These are phyloP conservation scores for Poeciliopsis presidionis DNA, from an alignment of 2,797 vertebrate genomes.

Conservation along the genomic window DNA sequence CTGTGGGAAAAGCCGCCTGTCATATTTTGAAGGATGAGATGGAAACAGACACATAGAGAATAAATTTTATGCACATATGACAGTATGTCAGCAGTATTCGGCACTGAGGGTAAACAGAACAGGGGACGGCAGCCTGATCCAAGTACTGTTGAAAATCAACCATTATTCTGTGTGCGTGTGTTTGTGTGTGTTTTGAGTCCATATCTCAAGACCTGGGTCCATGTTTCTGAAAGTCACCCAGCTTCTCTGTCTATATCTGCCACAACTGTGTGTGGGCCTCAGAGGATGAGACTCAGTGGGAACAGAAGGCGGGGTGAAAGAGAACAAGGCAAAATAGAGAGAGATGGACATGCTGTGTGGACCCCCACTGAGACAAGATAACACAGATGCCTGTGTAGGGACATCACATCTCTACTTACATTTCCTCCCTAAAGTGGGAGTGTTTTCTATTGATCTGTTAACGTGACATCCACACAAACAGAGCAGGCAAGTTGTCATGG, in stretches of 20 bases:
- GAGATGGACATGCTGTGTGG: slow-evolving; percentile 43
- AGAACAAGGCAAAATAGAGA: slow-evolving; percentile 30
- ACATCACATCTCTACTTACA: slow-evolving; percentile 36
- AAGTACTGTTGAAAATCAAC: slow-evolving; percentile 28
- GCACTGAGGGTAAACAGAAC: slow-evolving; percentile 45
- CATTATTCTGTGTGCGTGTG: slow-evolving; percentile 17
- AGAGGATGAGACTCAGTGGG: slow-evolving; percentile 20
- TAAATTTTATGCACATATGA: slow-evolving; percentile 47
- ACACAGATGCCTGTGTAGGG: slow-evolving; percentile 47
- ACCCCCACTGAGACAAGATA: slow-evolving; percentile 54
- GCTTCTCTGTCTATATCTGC: slow-evolving; percentile 1
- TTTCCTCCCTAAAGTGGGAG: slow-evolving; percentile 34
- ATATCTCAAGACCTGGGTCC: slow-evolving; percentile 60
- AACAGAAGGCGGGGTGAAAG: slow-evolving; percentile 14
- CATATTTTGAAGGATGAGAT: slow-evolving; percentile 47
- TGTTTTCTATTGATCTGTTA: slow-evolving; percentile 38
- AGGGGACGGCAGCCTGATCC: slow-evolving; percentile 20
- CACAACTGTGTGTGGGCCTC: slow-evolving; percentile 28
- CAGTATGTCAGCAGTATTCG: slow-evolving; percentile 55
- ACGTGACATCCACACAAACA: slow-evolving; percentile 29
- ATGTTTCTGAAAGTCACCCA: slow-evolving; percentile 61
- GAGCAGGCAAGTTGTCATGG: background rate
- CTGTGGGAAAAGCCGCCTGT: slow-evolving; percentile 37
- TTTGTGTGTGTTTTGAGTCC: slow-evolving; percentile 20
- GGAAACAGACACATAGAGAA: slow-evolving; percentile 39